phyloP scores from a whole-genome alignment of 2,888 invertebrate genomes.

The Esperia sulphurella region DNA sequence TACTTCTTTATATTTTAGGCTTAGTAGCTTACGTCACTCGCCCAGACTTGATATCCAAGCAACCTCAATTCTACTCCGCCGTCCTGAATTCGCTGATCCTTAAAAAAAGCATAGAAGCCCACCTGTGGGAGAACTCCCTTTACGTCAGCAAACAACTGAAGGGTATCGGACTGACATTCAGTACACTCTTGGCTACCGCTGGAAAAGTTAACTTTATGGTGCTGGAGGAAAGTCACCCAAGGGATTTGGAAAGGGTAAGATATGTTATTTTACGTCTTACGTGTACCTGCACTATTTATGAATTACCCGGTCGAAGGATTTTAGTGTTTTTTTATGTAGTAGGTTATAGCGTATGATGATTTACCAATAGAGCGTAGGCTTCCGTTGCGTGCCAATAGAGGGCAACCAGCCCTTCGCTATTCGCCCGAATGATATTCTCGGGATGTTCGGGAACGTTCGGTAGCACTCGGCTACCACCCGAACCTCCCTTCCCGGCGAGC shows the following conservation, averaged over 20 bases:
- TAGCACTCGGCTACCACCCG: too few species aligned
- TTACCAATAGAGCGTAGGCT: too few species aligned
- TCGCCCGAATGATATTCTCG: too few species aligned
- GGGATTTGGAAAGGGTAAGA: constrained; percentile 84
- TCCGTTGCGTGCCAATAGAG: too few species aligned
- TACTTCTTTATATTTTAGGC: constrained; percentile 52
- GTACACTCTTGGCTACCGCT: constrained; percentile 81
- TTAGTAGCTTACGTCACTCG: constrained; percentile 78
- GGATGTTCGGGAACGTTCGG: too few species aligned
- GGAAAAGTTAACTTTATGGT: constrained; percentile 83
- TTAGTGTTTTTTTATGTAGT: too few species aligned
- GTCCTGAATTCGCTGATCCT: constrained; percentile 81
- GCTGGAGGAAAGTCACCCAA: constrained; percentile 82
- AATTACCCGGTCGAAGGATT: too few species aligned
- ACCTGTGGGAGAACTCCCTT: constrained; percentile 87
- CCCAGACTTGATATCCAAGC: constrained; percentile 35
- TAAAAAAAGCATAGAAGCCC: constrained; percentile 82
- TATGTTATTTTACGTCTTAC: neutral
- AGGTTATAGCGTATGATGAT: too few species aligned
- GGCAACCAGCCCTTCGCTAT: too few species aligned
- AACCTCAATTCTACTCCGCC: constrained; percentile 65
- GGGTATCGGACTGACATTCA: constrained; percentile 84
- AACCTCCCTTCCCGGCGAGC: too few species aligned
- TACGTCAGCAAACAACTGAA: constrained; percentile 84
- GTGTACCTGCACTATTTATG: too few species aligned